A percentile compares a stretch with the other conserved stretches of the same genome.
Evolutionary conservation across 2,888 invertebrate genomes (phyloP).

Genomic region (Lasioglossum marginatum): DNA sequence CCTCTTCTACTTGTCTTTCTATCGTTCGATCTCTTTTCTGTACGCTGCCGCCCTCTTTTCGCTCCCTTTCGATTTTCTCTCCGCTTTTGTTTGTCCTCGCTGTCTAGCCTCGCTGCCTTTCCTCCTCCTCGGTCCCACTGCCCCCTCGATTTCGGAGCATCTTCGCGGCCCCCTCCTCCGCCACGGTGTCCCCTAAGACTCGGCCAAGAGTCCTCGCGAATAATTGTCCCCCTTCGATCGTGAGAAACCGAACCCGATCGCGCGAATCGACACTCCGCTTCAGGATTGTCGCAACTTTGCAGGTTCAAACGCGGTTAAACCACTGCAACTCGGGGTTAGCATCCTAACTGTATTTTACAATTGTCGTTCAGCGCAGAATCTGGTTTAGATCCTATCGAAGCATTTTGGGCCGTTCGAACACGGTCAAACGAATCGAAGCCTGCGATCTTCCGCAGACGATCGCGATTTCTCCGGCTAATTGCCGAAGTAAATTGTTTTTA

Average conservation of each 20-base stretch:
- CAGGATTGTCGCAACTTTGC: neutral
- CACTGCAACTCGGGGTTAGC: neutral
- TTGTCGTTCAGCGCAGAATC: neutral
- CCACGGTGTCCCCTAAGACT: neutral
- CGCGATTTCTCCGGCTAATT: neutral
- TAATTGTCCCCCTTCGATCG: neutral
- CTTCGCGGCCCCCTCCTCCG: neutral
- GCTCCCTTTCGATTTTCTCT: conserved; percentile 51
- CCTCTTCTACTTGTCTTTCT: conserved; percentile 46
- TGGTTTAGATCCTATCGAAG: neutral
- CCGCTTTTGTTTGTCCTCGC: conserved; percentile 42
- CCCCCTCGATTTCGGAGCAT: conserved; percentile 10
- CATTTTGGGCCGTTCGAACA: neutral
- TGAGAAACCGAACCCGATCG: neutral
- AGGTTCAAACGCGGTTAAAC: neutral
- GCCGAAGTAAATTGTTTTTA: conserved; percentile 25
- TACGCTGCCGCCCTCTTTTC: conserved; percentile 39
- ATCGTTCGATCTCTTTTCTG: conserved; percentile 55
- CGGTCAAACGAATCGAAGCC: no score
- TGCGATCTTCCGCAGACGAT: neutral
- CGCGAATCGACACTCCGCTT: neutral
- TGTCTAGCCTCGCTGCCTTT: conserved; percentile 29
- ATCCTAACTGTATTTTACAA: neutral
- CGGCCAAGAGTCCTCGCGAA: neutral
- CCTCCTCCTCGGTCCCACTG: neutral